phyloP scores from a whole-genome alignment of 2,888 invertebrate species.

The Drosophila quinaria region DNA sequence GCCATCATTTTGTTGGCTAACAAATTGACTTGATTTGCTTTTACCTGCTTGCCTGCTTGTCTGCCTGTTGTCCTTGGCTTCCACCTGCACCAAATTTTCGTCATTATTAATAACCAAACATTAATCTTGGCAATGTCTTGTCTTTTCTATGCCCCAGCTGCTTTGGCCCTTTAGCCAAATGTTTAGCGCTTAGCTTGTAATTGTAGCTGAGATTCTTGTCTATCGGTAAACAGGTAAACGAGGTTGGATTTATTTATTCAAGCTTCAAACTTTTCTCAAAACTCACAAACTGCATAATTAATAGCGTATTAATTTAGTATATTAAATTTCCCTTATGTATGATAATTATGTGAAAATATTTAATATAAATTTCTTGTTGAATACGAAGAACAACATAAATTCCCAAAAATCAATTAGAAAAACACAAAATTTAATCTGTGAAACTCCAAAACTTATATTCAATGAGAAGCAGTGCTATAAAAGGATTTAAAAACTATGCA shows the following conservation, averaged over 20 bases:
- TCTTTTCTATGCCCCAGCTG: constrained; percentile 58
- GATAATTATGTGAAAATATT: constrained; percentile 27
- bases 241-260: constrained; percentile 35
- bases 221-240: constrained; percentile 41
- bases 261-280: constrained; percentile 12
- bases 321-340: constrained; percentile 6
- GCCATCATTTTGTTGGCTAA: constrained; percentile 52
- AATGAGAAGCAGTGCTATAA: not conserved
- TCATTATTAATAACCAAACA: constrained; percentile 72
- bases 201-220: constrained; percentile 62
- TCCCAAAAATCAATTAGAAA: not conserved
- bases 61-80: constrained; percentile 19
- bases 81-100: constrained; percentile 54
- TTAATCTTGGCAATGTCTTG: constrained; percentile 59
- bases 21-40: constrained; percentile 74
- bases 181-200: constrained; percentile 66
- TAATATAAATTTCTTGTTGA: not conserved
- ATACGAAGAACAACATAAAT: not conserved
- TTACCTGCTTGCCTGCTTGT: constrained; percentile 18
- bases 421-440: too few species aligned
- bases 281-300: constrained; percentile 56
- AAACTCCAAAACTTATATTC: too few species aligned
- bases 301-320: constrained; percentile 35
- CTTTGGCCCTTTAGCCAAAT: constrained; percentile 58
- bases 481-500: not conserved